phyloP scores from a whole-genome alignment of 2,888 invertebrate genomes.

The Saturnia pavonia region DNA sequence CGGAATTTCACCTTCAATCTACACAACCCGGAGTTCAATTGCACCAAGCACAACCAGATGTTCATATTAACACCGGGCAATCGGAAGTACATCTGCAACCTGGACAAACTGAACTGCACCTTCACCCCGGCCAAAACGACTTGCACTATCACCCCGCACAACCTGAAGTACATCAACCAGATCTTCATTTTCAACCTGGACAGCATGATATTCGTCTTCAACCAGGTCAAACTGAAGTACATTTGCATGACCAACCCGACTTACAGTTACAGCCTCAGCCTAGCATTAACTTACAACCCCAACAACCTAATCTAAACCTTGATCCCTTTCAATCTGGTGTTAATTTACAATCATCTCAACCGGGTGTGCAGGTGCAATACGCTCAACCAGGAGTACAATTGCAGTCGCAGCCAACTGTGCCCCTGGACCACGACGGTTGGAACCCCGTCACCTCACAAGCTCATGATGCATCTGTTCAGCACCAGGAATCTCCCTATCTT shows the following conservation, averaged over 20 bases:
- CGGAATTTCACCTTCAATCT: slow-evolving; percentile 23
- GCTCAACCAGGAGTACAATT: slow-evolving; percentile 36
- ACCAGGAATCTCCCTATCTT: slow-evolving; percentile 46
- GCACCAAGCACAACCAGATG: slow-evolving; percentile 22
- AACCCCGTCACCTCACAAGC: slow-evolving; percentile 63
- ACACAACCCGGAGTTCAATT: slow-evolving; percentile 24
- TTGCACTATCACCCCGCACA: slow-evolving; percentile 25
- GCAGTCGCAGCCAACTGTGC: slow-evolving; percentile 43
- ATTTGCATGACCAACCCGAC: slow-evolving; percentile 23
- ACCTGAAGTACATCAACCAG: slow-evolving; percentile 26
- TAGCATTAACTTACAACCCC: slow-evolving; percentile 17
- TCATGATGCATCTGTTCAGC: slow-evolving; percentile 42
- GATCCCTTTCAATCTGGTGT: slow-evolving; percentile 22
- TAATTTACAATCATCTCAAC: slow-evolving; percentile 17
- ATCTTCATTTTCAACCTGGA: slow-evolving; percentile 21
- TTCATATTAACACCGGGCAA: slow-evolving; percentile 19
- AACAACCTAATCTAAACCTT: slow-evolving; percentile 18
- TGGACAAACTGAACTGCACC: slow-evolving; percentile 20
- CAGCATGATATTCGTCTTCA: slow-evolving; percentile 27
- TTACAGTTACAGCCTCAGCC: slow-evolving; percentile 19
- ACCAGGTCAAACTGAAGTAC: slow-evolving; percentile 27
- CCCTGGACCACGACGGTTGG: slow-evolving; percentile 71
- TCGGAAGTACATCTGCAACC: slow-evolving; percentile 16
- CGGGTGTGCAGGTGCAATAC: slow-evolving; percentile 22
- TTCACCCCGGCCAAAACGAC: slow-evolving; percentile 26